These are phyloP conservation scores for Melinaea marsaeus DNA, from an alignment of 2,888 invertebrate genomes.

Conservation along the genomic window DNA sequence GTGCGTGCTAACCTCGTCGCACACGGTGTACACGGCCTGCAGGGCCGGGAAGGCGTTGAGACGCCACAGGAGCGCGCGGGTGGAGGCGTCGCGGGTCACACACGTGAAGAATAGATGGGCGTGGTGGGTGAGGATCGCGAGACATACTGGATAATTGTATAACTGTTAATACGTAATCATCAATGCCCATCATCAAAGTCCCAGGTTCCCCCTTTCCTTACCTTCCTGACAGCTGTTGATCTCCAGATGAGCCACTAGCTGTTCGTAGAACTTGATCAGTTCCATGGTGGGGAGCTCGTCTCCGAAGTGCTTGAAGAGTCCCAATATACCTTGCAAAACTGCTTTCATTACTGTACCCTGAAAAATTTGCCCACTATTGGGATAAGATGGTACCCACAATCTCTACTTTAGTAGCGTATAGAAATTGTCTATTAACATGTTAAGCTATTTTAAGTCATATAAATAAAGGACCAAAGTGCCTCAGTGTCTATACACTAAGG, in stretches of 20 bases:
- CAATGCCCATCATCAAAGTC: too few relatives aligned
- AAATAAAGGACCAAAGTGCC: too few relatives aligned
- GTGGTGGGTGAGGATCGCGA: conserved; percentile 42
- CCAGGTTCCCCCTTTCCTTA: not conserved
- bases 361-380: conserved; percentile 8
- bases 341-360: conserved; percentile 41
- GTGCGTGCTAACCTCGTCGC: conserved; percentile 29
- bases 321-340: conserved; percentile 42
- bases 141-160: conserved; percentile 35
- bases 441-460: too few relatives aligned
- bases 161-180: too few relatives aligned
- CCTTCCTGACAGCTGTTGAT: conserved; percentile 31
- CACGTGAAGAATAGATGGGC: conserved; percentile 44
- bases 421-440: too few relatives aligned
- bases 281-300: conserved; percentile 38
- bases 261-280: conserved; percentile 38
- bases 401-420: too few relatives aligned
- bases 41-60: conserved; percentile 20
- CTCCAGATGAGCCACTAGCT: conserved; percentile 27
- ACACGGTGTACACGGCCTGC: conserved; percentile 38
- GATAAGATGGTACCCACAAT: not conserved
- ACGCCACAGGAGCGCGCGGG: conserved; percentile 39
- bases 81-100: conserved; percentile 31
- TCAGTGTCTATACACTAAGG: too few relatives aligned
- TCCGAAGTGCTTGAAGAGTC: conserved; percentile 44